These are phyloP conservation scores for Saturnia japonica DNA, from an alignment of 2,888 invertebrate genomes.

Conservation along the genomic window DNA sequence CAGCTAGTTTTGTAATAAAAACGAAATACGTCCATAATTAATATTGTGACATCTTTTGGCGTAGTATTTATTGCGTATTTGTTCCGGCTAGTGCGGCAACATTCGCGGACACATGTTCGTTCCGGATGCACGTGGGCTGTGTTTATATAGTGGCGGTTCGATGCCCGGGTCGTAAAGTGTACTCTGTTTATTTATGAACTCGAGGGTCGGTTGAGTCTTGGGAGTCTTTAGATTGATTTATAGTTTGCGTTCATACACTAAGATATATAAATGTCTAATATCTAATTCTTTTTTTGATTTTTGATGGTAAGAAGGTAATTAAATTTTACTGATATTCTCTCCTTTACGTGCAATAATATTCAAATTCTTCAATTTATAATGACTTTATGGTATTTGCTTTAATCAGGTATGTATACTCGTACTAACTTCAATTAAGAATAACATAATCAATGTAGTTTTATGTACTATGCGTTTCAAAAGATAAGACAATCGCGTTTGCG, in stretches of 20 bases:
- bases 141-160: conserved; percentile 10
- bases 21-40: background rate
- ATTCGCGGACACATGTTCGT: conserved; percentile 4
- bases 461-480: no score
- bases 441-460: no score
- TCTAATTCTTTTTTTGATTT: background rate
- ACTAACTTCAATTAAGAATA: no score
- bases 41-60: background rate
- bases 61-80: conserved; percentile 1
- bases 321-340: background rate
- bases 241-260: background rate
- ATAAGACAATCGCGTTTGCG: no score
- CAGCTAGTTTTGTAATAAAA: no score
- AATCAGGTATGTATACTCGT: no score
- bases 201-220: background rate
- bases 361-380: no score
- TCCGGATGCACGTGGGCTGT: conserved; percentile 11
- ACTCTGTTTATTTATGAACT: background rate
- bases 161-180: conserved; percentile 11
- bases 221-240: background rate
- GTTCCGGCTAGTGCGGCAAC: background rate
- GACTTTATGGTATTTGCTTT: no score
- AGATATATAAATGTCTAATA: background rate
- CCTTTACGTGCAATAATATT: no score
- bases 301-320: background rate